These are phyloP conservation scores for Ornithoptera alexandrae DNA, from an alignment of 2,888 invertebrate genomes.

Conservation along the genomic window DNA sequence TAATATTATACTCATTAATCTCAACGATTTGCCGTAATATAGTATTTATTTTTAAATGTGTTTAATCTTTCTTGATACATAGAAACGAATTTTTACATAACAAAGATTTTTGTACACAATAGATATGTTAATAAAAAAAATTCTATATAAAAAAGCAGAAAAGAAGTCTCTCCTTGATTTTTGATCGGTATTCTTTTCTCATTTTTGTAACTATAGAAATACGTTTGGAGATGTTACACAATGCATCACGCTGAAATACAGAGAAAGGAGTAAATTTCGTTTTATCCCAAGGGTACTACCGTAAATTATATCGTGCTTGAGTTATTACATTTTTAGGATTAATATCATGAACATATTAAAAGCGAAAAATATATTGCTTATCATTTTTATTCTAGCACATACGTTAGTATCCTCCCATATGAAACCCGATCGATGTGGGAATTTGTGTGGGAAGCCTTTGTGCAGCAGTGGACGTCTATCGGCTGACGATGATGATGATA, in stretches of 20 bases:
- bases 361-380: background rate
- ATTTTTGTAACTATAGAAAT: background rate
- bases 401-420: background rate
- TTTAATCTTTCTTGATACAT: too few relatives aligned
- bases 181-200: background rate
- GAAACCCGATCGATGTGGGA: background rate
- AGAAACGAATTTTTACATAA: background rate
- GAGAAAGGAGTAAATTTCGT: conserved; percentile 15
- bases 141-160: background rate
- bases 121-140: background rate
- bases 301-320: conserved; percentile 13
- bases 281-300: conserved; percentile 6
- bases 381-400: background rate
- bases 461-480: too few relatives aligned
- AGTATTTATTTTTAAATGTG: too few relatives aligned
- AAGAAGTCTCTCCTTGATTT: background rate
- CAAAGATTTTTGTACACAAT: too few relatives aligned
- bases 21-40: too few relatives aligned
- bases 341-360: conserved; percentile 10
- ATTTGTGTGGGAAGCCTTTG: background rate
- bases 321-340: conserved; percentile 12
- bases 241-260: background rate
- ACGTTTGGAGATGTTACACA: background rate
- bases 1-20: too few relatives aligned
- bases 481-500: too few relatives aligned